Evolutionary conservation across 2,888 invertebrate genomes (phyloP).

Genomic region (Callimorpha dominula): DNA sequence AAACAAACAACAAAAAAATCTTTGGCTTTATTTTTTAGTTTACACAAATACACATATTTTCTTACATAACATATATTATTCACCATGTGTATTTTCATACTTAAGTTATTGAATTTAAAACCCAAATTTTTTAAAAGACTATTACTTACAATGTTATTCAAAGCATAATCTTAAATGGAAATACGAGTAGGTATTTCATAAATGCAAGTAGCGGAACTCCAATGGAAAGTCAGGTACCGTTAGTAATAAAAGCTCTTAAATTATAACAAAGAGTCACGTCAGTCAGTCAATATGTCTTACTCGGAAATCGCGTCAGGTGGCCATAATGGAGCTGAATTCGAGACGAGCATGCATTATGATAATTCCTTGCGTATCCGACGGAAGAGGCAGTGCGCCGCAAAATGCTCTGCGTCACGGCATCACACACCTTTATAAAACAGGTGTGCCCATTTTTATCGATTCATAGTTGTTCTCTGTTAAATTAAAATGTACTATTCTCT

Average conservation of each 20-base stretch:
- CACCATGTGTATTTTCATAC: too few species aligned
- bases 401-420: constrained; percentile 44
- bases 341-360: constrained; percentile 66
- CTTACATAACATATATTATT: too few species aligned
- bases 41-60: too few species aligned
- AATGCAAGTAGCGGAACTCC: constrained; percentile 2
- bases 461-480: background rate
- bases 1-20: too few species aligned
- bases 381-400: constrained; percentile 44
- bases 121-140: too few species aligned
- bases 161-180: constrained; percentile 11
- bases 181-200: constrained; percentile 1
- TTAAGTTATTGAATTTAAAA: too few species aligned
- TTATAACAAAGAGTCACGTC: constrained; percentile 45
- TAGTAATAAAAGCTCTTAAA: constrained; percentile 30
- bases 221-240: constrained; percentile 9
- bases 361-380: constrained; percentile 54
- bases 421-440: constrained; percentile 41
- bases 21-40: too few species aligned
- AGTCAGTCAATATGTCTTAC: constrained; percentile 52
- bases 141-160: too few species aligned
- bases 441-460: constrained; percentile 21
- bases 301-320: constrained; percentile 54
- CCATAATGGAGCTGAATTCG: constrained; percentile 51
- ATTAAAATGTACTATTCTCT: background rate